phyloP scores from a whole-genome alignment of 2,888 invertebrate genomes.

The Campoplex capitator region DNA sequence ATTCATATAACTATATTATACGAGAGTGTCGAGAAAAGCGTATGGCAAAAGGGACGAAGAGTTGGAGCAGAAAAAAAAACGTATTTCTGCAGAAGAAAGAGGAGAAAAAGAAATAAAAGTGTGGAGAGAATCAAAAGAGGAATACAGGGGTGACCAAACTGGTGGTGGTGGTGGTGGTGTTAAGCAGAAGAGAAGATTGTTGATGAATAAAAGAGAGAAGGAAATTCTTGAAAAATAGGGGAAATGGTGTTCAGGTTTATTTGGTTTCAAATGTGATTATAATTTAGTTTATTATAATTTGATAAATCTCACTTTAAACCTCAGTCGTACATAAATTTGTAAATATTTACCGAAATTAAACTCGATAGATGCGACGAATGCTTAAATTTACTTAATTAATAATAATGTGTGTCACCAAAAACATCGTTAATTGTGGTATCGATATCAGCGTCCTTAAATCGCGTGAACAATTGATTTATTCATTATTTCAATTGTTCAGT shows the following conservation, averaged over 20 bases:
- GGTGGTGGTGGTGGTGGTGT: neutral
- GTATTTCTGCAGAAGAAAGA: slow-evolving; percentile 15
- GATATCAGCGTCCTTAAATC: neutral
- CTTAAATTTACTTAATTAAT: neutral
- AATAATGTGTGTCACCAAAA: neutral
- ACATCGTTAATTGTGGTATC: neutral
- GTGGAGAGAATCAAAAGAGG: neutral
- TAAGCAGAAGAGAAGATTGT: neutral
- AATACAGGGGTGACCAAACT: neutral
- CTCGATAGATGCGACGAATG: neutral
- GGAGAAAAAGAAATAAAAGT: slow-evolving; percentile 20
- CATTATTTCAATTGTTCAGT: neutral
- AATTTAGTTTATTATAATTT: too few relatives aligned
- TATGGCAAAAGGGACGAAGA: slow-evolving; percentile 22
- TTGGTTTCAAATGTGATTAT: too few relatives aligned
- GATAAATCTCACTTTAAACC: too few relatives aligned
- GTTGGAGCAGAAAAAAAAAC: slow-evolving; percentile 19
- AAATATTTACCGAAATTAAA: neutral
- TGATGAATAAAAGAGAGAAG: neutral
- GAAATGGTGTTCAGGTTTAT: too few relatives aligned
- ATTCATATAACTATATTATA: neutral
- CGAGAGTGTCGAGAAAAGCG: slow-evolving; percentile 29
- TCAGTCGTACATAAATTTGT: too few relatives aligned
- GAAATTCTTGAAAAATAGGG: neutral
- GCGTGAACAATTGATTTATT: neutral